Evolutionary conservation across 2,888 invertebrate species (phyloP), one percentile per base, ranked within the genome.

Genomic region (Caenorhabditis imperialis): DNA sequence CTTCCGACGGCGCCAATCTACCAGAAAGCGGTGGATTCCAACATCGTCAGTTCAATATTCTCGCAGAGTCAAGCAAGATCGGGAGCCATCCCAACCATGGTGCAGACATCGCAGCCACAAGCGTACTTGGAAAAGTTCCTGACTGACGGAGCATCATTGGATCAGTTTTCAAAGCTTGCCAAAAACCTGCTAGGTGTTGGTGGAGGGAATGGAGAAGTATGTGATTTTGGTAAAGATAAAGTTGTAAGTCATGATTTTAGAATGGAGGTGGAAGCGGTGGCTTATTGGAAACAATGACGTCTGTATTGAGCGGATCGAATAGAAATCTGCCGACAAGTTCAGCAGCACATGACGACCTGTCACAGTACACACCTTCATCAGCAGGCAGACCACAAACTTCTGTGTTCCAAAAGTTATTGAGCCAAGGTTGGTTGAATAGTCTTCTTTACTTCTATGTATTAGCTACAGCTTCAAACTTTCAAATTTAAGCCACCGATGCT

Each of bases 21-120:
- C 22, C 69, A 69, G 37, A 74, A 74, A 74, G 51, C 51, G 3
- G 42, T 40, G 3, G 69, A 69, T 25, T 18, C 69, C 8, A 85
- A 85, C 50, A 78, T 85, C 47, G 84, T 84, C 42, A 80, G 81
- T 60, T 81, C 84, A 2, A 85, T 85, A 14, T 85, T 85, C 51
- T 74, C 84, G 0, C 83, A 85, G 45, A 83, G 83, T 18, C 82
- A 82, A 57, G 74, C 76, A 2, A 45, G 74, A 47, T 38, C 69
- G 6, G 54, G 67, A 18, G 69, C 76, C 27, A 53, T 76, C n/a
- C 71, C 55, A 35, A 61, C 67, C 0, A 20, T 71, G 20, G 51
- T 58, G 4, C 67, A 75, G 45, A 40, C 60, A 1, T 63, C 60
- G 10, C 71, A 75, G 47, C 50, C 57, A 12, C 71, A 75, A 37